Conservation (phyloP, 1,140 invertebrate species). For the Pseudobourletiella spinata region DNA sequence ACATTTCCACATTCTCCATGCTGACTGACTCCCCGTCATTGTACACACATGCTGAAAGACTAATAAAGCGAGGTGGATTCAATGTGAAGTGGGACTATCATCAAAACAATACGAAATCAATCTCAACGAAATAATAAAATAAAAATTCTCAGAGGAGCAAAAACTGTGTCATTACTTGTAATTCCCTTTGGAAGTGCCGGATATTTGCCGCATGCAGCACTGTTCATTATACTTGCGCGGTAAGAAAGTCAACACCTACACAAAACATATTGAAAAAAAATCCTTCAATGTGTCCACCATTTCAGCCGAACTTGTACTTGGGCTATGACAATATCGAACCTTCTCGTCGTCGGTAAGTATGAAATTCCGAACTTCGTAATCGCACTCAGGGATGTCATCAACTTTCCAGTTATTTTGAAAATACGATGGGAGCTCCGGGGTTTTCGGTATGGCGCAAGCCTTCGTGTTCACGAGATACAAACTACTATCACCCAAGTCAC, state of each 20-base stretch:
- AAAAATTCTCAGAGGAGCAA: no score
- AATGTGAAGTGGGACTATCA: no score
- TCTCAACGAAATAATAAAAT: no score
- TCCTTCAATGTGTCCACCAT: no score
- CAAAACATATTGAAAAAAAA: no score
- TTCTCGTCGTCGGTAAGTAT: neutral
- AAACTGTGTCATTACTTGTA: no score
- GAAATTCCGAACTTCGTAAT: neutral
- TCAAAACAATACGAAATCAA: no score
- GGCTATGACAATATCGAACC: no score
- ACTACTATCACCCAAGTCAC: no score
- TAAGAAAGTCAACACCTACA: neutral
- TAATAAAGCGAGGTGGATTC: no score
- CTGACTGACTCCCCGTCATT: neutral
- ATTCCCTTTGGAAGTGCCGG: no score
- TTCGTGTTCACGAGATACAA: neutral
- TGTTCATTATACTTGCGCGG: neutral
- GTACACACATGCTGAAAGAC: neutral
- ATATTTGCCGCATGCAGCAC: neutral
- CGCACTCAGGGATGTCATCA: neutral
- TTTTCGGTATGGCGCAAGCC: neutral
- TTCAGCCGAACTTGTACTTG: no score
- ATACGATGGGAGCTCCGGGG: neutral
- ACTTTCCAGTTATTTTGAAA: neutral
- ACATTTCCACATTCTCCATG: slow-evolving; percentile 2